A percentile compares a stretch with the other conserved stretches of the same genome.
phyloP scores from a whole-genome alignment of 2,113 vertebrate genomes.

The Sisor rabdophorus region DNA sequence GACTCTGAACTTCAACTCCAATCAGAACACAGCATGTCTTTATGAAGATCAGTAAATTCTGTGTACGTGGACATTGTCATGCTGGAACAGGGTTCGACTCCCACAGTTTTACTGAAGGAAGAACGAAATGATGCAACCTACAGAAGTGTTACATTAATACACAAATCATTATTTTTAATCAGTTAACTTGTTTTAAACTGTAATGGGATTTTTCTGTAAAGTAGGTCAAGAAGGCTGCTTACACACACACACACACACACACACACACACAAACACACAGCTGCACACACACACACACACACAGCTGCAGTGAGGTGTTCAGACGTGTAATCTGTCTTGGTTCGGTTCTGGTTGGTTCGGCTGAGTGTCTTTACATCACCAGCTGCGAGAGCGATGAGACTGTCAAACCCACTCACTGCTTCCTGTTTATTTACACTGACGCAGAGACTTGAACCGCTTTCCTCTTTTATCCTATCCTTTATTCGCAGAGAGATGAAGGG shows the following conservation, averaged over 20 bases:
- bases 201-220: neutral
- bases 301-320: neutral
- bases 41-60: too few relatives aligned
- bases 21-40: too few relatives aligned
- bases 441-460: neutral
- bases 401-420: slow-evolving; percentile 37
- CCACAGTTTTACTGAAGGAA: too few relatives aligned
- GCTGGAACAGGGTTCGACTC: too few relatives aligned
- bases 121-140: too few relatives aligned
- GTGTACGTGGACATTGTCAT: too few relatives aligned
- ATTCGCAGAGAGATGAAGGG: neutral
- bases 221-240: neutral
- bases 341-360: too few relatives aligned
- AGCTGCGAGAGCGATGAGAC: slow-evolving; percentile 50
- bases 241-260: neutral
- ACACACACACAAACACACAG: too few relatives aligned
- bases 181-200: too few relatives aligned
- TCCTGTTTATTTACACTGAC: slow-evolving; percentile 52
- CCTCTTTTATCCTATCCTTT: neutral
- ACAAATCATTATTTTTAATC: too few relatives aligned
- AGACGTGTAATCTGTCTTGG: slow-evolving; percentile 7
- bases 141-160: too few relatives aligned
- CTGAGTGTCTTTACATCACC: slow-evolving; percentile 33
- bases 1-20: too few relatives aligned
- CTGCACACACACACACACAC: neutral